Percentiles rank a stretch among this genome's conserved stretches.
These are phyloP conservation scores for Schizothorax lantsangensis DNA, from an alignment of 2,797 vertebrate species.

Conservation along the genomic window DNA sequence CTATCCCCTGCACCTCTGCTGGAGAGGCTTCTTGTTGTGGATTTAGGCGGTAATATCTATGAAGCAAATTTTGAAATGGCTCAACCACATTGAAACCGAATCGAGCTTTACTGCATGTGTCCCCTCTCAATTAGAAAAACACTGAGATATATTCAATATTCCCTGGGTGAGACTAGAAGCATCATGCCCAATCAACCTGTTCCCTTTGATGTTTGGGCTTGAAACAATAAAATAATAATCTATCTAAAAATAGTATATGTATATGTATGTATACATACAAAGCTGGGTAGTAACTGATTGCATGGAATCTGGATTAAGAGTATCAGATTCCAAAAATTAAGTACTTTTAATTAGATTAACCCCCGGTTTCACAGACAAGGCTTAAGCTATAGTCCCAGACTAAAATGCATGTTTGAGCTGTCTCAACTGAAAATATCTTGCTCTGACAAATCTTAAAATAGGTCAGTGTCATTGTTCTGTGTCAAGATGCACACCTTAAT, in stretches of 20 bases:
- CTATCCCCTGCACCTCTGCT: not conserved
- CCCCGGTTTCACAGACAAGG: no score
- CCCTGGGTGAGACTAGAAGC: not conserved
- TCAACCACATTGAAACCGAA: not conserved
- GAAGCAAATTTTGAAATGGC: not conserved
- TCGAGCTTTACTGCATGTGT: not conserved
- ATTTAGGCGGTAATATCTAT: slow-evolving; percentile 20
- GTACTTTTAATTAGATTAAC: not conserved
- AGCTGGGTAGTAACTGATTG: not conserved
- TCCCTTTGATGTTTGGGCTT: not conserved
- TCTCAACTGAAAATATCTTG: no score
- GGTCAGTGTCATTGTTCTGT: no score
- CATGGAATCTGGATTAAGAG: not conserved
- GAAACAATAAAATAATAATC: not conserved
- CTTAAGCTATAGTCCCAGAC: no score
- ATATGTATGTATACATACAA: no score
- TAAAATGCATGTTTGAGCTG: no score
- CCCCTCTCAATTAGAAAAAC: not conserved
- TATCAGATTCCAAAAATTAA: not conserved
- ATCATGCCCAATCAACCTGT: not conserved
- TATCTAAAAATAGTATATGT: not conserved
- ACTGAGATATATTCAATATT: not conserved
- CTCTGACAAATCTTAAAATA: no score
- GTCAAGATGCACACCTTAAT: no score
- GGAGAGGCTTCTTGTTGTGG: slow-evolving; percentile 37